phyloP scores from a whole-genome alignment of 2,113 vertebrate species.

The Anoplopoma fimbria region DNA sequence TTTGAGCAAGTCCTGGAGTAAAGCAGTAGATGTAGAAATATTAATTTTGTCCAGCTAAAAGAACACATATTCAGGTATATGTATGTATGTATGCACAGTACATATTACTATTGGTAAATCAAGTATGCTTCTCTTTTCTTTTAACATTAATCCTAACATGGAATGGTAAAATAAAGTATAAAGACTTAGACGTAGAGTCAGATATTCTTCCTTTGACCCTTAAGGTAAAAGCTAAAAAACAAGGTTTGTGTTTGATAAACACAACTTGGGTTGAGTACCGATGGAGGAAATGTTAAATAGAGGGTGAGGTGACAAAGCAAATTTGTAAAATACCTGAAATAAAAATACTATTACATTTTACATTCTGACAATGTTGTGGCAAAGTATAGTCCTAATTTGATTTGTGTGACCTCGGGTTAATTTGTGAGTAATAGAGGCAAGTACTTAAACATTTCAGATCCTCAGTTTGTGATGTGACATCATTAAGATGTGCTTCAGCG shows the following conservation, averaged over 20 bases:
- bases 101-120: not conserved
- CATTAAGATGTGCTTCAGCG: not conserved
- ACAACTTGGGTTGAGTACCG: not conserved
- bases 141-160: not conserved
- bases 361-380: not conserved
- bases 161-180: not conserved
- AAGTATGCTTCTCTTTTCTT: not conserved
- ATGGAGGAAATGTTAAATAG: not conserved
- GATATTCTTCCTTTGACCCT: no score
- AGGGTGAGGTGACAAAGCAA: not conserved
- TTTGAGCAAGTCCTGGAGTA: constrained; percentile 92
- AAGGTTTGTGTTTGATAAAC: not conserved
- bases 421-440: not conserved
- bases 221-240: not conserved
- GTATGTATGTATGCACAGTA: not conserved
- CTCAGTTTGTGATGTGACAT: not conserved
- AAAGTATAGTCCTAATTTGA: not conserved
- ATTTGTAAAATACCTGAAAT: constrained; percentile 6
- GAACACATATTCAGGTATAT: not conserved
- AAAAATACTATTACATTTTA: not conserved
- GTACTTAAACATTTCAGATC: not conserved
- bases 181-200: not conserved
- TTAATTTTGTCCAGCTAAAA: not conserved
- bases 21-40: not conserved
- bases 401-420: not conserved